Base-by-base conservation (phyloP, 2,888 invertebrate species). In the Machimus atricapillus region DNA sequence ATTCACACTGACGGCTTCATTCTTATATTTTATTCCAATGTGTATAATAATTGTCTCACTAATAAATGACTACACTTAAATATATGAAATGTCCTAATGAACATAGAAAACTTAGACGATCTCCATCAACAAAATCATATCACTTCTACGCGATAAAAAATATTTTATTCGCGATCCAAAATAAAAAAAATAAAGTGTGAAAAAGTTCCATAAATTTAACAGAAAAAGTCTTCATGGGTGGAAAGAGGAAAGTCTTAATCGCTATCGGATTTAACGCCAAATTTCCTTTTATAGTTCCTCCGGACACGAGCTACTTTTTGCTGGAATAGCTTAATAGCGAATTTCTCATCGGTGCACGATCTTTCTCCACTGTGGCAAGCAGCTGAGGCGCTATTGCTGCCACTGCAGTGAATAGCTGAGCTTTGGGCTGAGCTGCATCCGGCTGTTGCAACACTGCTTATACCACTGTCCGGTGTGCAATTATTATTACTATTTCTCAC, bases 221-320 rank as follows among this genome's bases (percentile, higher is more conserved):
- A 23, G 19, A 52, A 66, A 19, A 12, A 2, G 23, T 66, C 3
- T 66, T 5, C 19, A 66, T 66, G 12, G 9, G 66, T 27, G 27
- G 27, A 66, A 66, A 66, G 66, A 23, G 66, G 66, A 12, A 66
- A 66, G 12, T 27, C 46, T 91, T 91, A 93, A 91, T 95, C 95
- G 78, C 95, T 95, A 90, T 95, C 95, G 0, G 95, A 95, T 89
- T 95, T 95, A 87, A 91, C 90, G 43, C 91, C 92, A 91, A 95
- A 94, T 90, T 94, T 95, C 91, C 93, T 94, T 89, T 95, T 93
- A 91, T 95, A 94, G 91, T 95, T 95, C 87, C 95, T 93, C 7
- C 95, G 93, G 1, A 94, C 94, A 89, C 94, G 94, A 90, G 95
- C 94, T 58, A 95, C 93, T 73, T 95, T 93, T 88, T 94, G 95